phyloP scores from a whole-genome alignment of 2,113 vertebrate genomes.

The Irena cyanogastra region DNA sequence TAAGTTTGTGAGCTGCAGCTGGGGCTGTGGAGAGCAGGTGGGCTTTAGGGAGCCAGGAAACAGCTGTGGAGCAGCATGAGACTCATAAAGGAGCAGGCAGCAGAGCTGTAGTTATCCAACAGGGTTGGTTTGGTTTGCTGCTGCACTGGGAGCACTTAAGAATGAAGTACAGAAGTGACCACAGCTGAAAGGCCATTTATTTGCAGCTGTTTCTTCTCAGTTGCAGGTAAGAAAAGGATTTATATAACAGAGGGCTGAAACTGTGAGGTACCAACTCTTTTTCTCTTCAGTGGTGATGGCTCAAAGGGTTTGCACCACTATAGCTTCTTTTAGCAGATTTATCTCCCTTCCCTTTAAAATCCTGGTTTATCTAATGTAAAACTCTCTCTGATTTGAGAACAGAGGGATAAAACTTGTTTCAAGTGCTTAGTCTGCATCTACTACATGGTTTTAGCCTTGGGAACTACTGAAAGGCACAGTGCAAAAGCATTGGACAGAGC shows the following conservation, averaged over 20 bases:
- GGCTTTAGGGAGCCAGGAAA: not conserved
- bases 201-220: not conserved
- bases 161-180: not conserved
- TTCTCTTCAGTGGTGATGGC: not conserved
- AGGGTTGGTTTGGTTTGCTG: not conserved
- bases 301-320: not conserved
- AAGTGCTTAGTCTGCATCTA: not conserved
- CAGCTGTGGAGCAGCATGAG: not conserved
- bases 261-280: not conserved
- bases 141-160: not conserved
- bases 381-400: slow-evolving; percentile 11
- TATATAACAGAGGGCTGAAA: not conserved
- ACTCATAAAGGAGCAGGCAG: not conserved
- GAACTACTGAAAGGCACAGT: not conserved
- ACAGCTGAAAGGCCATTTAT: not conserved
- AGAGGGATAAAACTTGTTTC: not conserved
- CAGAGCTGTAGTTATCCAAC: not conserved
- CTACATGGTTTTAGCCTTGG: not conserved
- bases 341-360: not conserved
- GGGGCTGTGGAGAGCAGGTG: not conserved
- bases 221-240: not conserved
- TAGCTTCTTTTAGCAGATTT: not conserved
- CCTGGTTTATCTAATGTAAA: not conserved
- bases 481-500: not conserved
- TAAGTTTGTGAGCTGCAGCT: not conserved